These are phyloP conservation scores for Sinosuthora webbiana DNA, from an alignment of 2,113 vertebrate genomes.

Conservation along the genomic window DNA sequence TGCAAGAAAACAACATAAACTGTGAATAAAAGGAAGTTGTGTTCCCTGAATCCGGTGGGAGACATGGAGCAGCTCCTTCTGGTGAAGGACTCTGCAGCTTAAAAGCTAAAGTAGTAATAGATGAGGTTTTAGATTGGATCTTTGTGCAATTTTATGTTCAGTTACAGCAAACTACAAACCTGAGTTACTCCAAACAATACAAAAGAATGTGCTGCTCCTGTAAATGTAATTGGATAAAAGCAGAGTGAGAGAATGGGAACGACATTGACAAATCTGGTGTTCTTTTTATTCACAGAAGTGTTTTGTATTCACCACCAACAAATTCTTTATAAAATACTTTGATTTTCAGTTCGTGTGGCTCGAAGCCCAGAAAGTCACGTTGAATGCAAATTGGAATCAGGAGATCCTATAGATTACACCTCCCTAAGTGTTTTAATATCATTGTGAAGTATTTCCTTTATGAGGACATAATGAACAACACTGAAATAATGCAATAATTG, in stretches of 20 bases:
- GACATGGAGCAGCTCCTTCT: not conserved
- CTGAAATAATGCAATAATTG: not conserved
- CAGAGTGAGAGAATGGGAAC: not conserved
- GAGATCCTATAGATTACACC: not conserved
- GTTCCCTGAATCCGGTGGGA: not conserved
- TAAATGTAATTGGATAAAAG: not conserved
- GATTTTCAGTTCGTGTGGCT: not conserved
- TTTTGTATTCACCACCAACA: conserved; percentile 50
- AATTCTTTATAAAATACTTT: not conserved
- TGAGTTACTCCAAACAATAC: not conserved
- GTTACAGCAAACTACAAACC: not conserved
- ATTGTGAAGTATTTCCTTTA: not conserved
- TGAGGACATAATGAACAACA: not conserved
- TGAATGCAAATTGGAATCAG: not conserved
- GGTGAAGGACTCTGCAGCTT: not conserved
- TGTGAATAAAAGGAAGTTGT: conserved; percentile 72
- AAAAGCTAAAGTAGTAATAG: not conserved
- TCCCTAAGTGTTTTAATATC: not conserved
- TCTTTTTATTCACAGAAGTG: conserved; percentile 72
- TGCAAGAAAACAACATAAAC: not conserved
- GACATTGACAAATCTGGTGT: not conserved
- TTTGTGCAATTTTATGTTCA: not conserved
- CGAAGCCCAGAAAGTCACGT: not conserved
- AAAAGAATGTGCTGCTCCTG: not conserved
- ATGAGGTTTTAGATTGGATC: not conserved